Percentiles rank a stretch among this genome's conserved stretches.
These are phyloP conservation scores for Spondyliosoma cantharus DNA, from an alignment of 2,797 vertebrate genomes.

Conservation along the genomic window DNA sequence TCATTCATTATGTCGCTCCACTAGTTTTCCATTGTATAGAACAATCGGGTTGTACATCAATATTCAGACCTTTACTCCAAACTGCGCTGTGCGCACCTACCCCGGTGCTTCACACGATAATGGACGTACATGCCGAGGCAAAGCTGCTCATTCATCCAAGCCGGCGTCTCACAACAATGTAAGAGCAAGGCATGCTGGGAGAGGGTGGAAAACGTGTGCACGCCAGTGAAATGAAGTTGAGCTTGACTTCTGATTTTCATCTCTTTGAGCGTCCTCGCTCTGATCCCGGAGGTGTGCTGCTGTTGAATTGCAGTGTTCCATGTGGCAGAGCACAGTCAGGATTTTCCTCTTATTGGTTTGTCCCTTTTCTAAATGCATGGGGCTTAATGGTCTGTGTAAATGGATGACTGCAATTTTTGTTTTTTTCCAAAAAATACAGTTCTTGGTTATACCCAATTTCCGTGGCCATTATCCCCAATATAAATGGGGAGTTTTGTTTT, in stretches of 20 bases:
- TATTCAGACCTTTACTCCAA: conserved; percentile 20
- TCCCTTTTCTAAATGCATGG: conserved; percentile 53
- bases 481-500: background rate
- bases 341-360: conserved; percentile 62
- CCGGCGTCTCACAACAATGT: background rate
- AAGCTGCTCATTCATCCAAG: conserved; percentile 21
- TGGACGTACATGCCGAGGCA: background rate
- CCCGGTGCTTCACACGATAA: background rate
- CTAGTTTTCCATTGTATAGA: conserved; percentile 22
- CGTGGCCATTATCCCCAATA: conserved; percentile 28
- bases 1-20: conserved; percentile 9
- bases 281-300: conserved; percentile 32
- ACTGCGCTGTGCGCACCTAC: background rate
- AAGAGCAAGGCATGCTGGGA: background rate
- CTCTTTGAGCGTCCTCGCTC: background rate
- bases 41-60: conserved; percentile 27
- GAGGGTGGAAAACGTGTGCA: conserved; percentile 4
- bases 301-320: conserved; percentile 40
- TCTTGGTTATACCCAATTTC: conserved; percentile 33
- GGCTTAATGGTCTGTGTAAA: conserved; percentile 34
- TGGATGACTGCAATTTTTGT: background rate
- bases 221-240: conserved; percentile 15
- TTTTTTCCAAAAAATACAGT: conserved; percentile 29
- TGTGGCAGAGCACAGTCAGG: conserved; percentile 42
- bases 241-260: conserved; percentile 40